Conservation (phyloP, 2,797 vertebrate genomes). For the Poeciliopsis infans region DNA sequence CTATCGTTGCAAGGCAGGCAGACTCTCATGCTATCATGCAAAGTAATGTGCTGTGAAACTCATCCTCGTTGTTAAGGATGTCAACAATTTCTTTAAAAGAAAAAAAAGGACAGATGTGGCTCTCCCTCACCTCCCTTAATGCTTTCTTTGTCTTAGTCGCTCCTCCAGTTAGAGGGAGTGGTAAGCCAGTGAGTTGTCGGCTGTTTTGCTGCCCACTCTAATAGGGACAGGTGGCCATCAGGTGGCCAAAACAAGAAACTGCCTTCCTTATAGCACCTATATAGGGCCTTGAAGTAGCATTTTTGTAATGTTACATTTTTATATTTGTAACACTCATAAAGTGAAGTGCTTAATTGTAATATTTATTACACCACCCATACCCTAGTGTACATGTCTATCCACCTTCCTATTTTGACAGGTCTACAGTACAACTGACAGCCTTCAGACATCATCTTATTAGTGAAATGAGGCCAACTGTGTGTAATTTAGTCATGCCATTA, state of each 20-base stretch:
- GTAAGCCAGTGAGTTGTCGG: conserved; percentile 47
- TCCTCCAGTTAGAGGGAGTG: conserved; percentile 47
- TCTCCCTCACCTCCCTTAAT: conserved; percentile 23
- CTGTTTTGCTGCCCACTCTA: conserved; percentile 62
- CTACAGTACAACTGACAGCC: not conserved
- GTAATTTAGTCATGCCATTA: not conserved
- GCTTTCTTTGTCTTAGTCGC: conserved; percentile 54
- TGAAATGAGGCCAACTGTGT: not conserved
- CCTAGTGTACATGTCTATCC: not conserved
- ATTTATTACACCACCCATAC: not conserved
- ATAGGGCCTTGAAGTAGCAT: not conserved
- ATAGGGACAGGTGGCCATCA: conserved; percentile 86
- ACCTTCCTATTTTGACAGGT: not conserved
- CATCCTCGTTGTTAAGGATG: conserved; percentile 66
- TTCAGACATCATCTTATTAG: not conserved
- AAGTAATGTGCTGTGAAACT: conserved; percentile 65
- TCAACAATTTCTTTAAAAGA: conserved; percentile 60
- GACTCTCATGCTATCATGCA: conserved; percentile 61
- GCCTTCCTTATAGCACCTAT: conserved; percentile 51
- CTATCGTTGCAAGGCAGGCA: conserved; percentile 45
- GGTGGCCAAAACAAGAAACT: conserved; percentile 84
- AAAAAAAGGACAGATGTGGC: conserved; percentile 54
- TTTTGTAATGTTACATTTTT: not conserved
- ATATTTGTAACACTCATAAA: not conserved
- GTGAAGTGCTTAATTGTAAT: not conserved